A percentile compares a stretch with the other conserved stretches of the same genome.
Conservation (phyloP, 1,140 invertebrate species). For the Leucophenga varia region DNA sequence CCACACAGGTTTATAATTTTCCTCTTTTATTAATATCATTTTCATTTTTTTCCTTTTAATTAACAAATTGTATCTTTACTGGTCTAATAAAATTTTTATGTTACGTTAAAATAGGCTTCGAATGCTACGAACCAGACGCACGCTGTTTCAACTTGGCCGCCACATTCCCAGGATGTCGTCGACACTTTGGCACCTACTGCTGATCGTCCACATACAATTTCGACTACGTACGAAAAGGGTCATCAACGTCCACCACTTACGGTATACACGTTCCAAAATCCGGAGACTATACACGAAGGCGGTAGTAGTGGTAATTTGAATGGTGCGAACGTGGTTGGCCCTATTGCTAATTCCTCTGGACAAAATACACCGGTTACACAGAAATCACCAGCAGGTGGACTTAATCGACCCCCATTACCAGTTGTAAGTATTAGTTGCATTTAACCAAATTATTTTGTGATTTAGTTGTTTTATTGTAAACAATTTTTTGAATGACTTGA, state of each 20-base stretch:
- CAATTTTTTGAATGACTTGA: constrained; percentile 8
- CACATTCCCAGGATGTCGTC: constrained; percentile 64
- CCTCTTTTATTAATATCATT: constrained; percentile 40
- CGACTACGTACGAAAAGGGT: constrained; percentile 84
- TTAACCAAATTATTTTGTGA: constrained; percentile 12
- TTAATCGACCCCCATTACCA: constrained; percentile 63
- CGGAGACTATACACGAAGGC: constrained; percentile 61
- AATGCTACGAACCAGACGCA: constrained; percentile 50
- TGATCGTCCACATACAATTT: constrained; percentile 90
- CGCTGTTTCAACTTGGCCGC: constrained; percentile 54
- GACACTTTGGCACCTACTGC: constrained; percentile 66
- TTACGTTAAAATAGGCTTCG: too few species aligned
- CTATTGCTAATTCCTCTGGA: constrained; percentile 31
- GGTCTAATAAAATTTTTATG: too few species aligned
- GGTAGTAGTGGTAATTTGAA: constrained; percentile 8
- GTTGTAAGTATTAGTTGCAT: constrained; percentile 58
- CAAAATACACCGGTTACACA: constrained; percentile 43
- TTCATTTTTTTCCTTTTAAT: constrained; percentile 12
- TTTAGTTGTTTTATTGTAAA: constrained; percentile 32
- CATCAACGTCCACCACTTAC: constrained; percentile 83
- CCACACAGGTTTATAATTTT: constrained; percentile 56
- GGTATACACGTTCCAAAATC: constrained; percentile 84
- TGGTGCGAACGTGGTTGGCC: too few species aligned
- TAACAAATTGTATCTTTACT: neutral
- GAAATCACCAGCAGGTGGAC: constrained; percentile 46